phyloP scores from a whole-genome alignment of 2,113 vertebrate species.

The Malurus alboscapulatus region DNA sequence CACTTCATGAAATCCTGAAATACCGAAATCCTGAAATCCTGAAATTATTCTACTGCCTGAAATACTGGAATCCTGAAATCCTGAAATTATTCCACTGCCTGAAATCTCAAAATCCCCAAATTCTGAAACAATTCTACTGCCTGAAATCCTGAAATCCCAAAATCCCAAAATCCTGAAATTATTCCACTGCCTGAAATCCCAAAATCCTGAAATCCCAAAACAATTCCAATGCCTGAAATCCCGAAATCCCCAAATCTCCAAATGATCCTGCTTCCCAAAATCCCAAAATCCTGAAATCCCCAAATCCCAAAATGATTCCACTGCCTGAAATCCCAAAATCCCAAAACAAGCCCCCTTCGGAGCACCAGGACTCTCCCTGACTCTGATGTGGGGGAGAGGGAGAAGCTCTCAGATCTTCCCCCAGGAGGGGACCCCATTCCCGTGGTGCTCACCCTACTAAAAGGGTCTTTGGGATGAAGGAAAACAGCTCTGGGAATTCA shows the following conservation, averaged over 20 bases:
- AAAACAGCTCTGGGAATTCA: not conserved
- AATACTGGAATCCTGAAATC: not conserved
- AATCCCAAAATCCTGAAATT: too few species aligned
- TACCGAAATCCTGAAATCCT: too few species aligned
- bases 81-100: too few species aligned
- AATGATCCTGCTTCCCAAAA: too few species aligned
- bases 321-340: not conserved
- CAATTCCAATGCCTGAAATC: not conserved
- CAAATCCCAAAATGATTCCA: too few species aligned
- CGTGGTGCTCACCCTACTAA: accelerated
- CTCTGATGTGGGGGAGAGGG: not conserved
- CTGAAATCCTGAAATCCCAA: not conserved
- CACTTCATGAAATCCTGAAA: too few species aligned
- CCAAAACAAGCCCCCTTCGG: not conserved
- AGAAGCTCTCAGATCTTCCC: not conserved
- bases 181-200: too few species aligned
- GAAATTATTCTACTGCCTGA: too few species aligned
- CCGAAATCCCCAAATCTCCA: not conserved
- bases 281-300: not conserved
- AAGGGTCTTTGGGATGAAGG: not conserved
- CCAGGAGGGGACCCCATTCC: not conserved
- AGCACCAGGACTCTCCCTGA: not conserved
- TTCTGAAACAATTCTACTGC: too few species aligned
- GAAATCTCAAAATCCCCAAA: not conserved
- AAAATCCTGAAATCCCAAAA: not conserved